A percentile compares a stretch with the other conserved stretches of the same genome.
phyloP scores from a whole-genome alignment of 2,888 invertebrate genomes.

The Tachina fera region DNA sequence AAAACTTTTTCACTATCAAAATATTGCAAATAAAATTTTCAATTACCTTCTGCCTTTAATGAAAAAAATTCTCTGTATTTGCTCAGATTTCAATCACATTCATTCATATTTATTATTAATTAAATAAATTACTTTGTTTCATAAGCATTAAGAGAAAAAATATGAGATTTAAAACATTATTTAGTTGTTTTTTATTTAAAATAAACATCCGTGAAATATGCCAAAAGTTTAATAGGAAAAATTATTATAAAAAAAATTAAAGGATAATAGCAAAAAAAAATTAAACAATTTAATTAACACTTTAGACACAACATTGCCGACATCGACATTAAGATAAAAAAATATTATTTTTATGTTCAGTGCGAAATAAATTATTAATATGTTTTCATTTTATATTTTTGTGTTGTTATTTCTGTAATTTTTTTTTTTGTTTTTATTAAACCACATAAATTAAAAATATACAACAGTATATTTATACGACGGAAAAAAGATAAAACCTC shows the following conservation, averaged over 20 bases:
- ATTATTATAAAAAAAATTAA: slow-evolving; percentile 3
- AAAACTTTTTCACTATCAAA: not conserved
- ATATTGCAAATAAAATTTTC: not conserved
- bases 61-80: not conserved
- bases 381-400: slow-evolving; percentile 6
- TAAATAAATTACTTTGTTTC: not conserved
- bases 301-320: slow-evolving; percentile 10
- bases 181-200: slow-evolving; percentile 15
- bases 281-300: slow-evolving; percentile 61
- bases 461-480: not conserved
- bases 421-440: slow-evolving; percentile 18
- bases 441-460: slow-evolving; percentile 39
- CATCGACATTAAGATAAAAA: not conserved
- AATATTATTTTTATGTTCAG: not conserved
- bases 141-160: not conserved
- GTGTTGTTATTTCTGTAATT: slow-evolving; percentile 14
- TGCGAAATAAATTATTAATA: slow-evolving; percentile 50
- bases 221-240: not conserved
- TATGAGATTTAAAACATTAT: slow-evolving; percentile 10
- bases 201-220: slow-evolving; percentile 20
- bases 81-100: slow-evolving; percentile 14
- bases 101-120: slow-evolving; percentile 14
- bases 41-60: slow-evolving; percentile 13
- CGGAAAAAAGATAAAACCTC: slow-evolving; percentile 14
- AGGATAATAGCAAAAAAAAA: not conserved